Percentiles rank a stretch among this genome's conserved stretches.
These are phyloP conservation scores for Scophthalmus maximus DNA, from an alignment of 2,113 vertebrate genomes.

Conservation along the genomic window DNA sequence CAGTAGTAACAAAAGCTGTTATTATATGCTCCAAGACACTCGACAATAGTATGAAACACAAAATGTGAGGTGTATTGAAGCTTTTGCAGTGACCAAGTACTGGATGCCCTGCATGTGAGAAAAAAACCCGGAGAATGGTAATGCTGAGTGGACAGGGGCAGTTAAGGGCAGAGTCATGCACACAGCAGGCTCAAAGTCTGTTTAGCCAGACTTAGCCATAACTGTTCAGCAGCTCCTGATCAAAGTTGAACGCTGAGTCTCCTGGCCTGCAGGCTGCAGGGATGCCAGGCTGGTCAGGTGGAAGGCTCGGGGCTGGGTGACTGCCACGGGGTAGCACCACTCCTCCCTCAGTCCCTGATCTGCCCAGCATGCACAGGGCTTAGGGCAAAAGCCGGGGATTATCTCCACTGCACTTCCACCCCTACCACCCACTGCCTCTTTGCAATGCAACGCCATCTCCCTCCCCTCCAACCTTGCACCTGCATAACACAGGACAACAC, in stretches of 20 bases:
- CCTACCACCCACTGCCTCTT: constrained; percentile 70
- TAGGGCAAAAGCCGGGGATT: constrained; percentile 87
- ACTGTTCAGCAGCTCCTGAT: constrained; percentile 33
- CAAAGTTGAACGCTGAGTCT: constrained; percentile 57
- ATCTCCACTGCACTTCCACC: constrained; percentile 80
- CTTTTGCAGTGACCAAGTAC: neutral
- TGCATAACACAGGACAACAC: constrained; percentile 9
- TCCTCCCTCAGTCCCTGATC: constrained; percentile 86
- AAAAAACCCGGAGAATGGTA: neutral
- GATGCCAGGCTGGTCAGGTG: constrained; percentile 83
- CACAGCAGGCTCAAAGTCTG: constrained; percentile 40
- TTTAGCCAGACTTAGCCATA: constrained; percentile 40
- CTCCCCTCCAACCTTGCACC: constrained; percentile 29
- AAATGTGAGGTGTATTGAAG: constrained; percentile 7
- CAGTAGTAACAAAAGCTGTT: constrained; percentile 35
- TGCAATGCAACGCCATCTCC: constrained; percentile 4
- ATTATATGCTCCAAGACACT: constrained; percentile 14
- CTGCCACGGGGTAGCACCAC: constrained; percentile 87
- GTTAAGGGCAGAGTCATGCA: constrained; percentile 48
- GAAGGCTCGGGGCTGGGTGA: constrained; percentile 79
- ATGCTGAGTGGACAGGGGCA: constrained; percentile 26
- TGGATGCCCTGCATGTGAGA: neutral
- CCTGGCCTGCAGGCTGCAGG: constrained; percentile 48
- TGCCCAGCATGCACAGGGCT: constrained; percentile 85
- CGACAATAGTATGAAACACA: neutral